Evolutionary conservation across 1,140 invertebrate genomes (phyloP), one percentile per base, ranked within the genome.

Genomic region (Brachionus manjavacas): DNA sequence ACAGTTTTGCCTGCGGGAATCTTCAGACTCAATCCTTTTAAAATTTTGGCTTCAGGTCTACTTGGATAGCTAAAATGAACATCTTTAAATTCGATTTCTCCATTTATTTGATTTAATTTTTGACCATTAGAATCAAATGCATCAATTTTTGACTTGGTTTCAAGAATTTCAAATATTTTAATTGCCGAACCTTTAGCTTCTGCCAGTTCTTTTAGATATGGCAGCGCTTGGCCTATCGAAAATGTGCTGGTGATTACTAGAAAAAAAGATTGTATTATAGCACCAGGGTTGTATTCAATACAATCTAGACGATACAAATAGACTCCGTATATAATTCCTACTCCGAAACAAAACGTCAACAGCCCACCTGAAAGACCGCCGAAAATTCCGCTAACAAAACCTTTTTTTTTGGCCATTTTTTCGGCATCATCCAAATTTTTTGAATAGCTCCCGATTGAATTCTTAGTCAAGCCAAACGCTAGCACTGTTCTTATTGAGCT

Each of bases 11-110:
- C 95, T 16, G 94, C 92, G 4, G 93, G 93, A 86, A 98, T 92
- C 60, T 91, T 91, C 28, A 97, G 88, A 87, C 92, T 94, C 85
- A 97, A 95, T 87, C 95, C 91, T 84, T 49, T 68, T 41, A 84
- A 55, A 49, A 84, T 84, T 84, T 46, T 49, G 6, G 31, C 93
- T 87, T 94, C 92, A 12, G 92, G 91, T 87, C 96, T 90, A 8
- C 94, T 94, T 6, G 96, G 95, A 91, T 98, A 98, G 11, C 93
- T 90, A 89, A 98, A 98, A 28, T 89, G 91, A 25, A 98, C 94
- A 88, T 95, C 91, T 85, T 93, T 92, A 88, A 98, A 97, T 85
- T 93, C 91, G 64, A 98, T 93, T 87, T 95, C 92, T 1, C 95
- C 95, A 39, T 92, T 90, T n/a, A 96, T 89, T 28, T 92, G 91